Evolutionary conservation across 2,888 invertebrate species (phyloP).

Genomic region (Luperina testacea): DNA sequence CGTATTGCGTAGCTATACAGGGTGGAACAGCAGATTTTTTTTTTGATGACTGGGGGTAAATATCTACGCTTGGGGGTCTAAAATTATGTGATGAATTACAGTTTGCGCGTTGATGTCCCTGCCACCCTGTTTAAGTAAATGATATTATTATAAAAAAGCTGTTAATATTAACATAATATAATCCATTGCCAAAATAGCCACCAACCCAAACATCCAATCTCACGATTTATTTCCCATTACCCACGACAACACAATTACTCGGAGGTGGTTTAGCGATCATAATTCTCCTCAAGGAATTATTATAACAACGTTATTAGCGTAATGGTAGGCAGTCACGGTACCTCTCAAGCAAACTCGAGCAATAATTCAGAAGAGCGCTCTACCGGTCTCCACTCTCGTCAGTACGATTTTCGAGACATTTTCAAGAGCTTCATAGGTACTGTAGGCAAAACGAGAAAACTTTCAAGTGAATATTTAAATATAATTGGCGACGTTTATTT

Average conservation of each 20-base stretch:
- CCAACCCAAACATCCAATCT: constrained; percentile 16
- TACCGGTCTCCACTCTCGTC: constrained; percentile 19
- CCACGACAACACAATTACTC: constrained; percentile 40
- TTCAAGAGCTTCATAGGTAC: constrained; percentile 35
- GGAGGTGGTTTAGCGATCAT: constrained; percentile 46
- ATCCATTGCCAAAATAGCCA: constrained; percentile 7
- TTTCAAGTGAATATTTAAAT: constrained; percentile 56
- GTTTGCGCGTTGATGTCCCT: no score
- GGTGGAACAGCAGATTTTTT: neutral
- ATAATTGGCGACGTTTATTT: constrained; percentile 53
- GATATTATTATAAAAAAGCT: constrained; percentile 7
- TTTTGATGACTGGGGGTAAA: neutral
- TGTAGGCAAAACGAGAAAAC: constrained; percentile 43
- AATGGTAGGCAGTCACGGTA: constrained; percentile 58
- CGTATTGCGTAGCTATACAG: no score
- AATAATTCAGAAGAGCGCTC: constrained; percentile 57
- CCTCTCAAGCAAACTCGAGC: constrained; percentile 39
- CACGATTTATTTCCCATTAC: constrained; percentile 37
- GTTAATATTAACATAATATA: constrained; percentile 25
- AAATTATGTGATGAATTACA: no score
- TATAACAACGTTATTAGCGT: constrained; percentile 54
- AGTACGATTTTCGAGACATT: constrained; percentile 49
- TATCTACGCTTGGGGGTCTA: no score
- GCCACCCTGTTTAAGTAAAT: neutral
- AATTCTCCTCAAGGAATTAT: constrained; percentile 44